These are phyloP conservation scores for Zygogramma bicolorata DNA, from an alignment of 2,888 invertebrate species.

Conservation along the genomic window DNA sequence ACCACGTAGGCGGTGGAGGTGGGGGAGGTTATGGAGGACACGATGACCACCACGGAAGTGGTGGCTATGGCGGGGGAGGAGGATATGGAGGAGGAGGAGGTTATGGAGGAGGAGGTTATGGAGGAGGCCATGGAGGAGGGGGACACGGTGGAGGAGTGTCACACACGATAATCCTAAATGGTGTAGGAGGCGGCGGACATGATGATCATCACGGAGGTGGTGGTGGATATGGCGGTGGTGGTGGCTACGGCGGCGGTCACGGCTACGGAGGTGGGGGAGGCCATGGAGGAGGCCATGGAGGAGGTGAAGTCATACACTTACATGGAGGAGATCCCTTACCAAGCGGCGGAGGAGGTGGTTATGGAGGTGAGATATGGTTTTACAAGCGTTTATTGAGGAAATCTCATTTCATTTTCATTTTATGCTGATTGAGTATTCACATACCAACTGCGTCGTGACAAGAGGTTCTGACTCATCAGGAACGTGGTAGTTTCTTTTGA, in stretches of 20 bases:
- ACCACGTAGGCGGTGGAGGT: neutral
- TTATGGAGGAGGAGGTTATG: constrained; percentile 19
- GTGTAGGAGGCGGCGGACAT: constrained; percentile 3
- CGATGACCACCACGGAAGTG: neutral
- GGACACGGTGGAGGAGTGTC: constrained; percentile 25
- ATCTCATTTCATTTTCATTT: too few species aligned
- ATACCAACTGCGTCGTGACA: too few species aligned
- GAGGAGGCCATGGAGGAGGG: constrained; percentile 23
- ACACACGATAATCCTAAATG: constrained; percentile 22
- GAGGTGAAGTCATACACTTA: neutral
- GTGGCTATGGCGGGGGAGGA: constrained; percentile 20
- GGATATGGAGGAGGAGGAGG: constrained; percentile 15
- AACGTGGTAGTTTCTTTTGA: too few species aligned
- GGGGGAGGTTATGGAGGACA: constrained; percentile 3
- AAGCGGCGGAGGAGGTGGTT: neutral
- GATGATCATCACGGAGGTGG: constrained; percentile 4
- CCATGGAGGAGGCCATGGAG: constrained; percentile 5
- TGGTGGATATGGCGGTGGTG: constrained; percentile 12
- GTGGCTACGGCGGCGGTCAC: constrained; percentile 19
- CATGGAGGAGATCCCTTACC: constrained; percentile 16
- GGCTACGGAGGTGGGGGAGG: constrained; percentile 8
- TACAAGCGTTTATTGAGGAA: too few species aligned
- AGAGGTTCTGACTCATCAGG: too few species aligned
- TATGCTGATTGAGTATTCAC: too few species aligned
- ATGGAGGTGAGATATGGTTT: neutral